These are phyloP conservation scores for Sinhomidia bicolor DNA, from an alignment of 2,888 invertebrate genomes.

Conservation along the genomic window DNA sequence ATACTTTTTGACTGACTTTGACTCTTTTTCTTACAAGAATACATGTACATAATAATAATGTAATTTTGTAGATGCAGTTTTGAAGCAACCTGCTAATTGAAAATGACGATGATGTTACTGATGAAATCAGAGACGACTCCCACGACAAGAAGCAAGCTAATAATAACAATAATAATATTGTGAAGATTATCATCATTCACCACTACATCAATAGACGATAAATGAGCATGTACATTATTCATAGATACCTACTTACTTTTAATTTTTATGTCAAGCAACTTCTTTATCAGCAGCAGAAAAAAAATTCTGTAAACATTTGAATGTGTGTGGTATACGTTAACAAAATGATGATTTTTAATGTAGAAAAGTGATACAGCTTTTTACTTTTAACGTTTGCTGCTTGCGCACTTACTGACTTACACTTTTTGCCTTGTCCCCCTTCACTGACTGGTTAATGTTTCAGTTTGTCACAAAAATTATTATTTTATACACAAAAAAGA, in stretches of 20 bases:
- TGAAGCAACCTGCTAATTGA: constrained; percentile 23
- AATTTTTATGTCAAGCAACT: constrained; percentile 14
- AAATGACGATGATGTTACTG: constrained; percentile 1
- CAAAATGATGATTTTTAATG: constrained; percentile 8
- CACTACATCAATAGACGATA: neutral
- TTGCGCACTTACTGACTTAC: constrained; percentile 29
- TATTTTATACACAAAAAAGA: neutral
- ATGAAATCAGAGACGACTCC: constrained; percentile 54
- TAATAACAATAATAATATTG: neutral
- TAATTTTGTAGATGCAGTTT: neutral
- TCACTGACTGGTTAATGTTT: neutral
- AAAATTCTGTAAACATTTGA: neutral
- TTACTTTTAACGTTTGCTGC: neutral
- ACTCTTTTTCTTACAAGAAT: neutral
- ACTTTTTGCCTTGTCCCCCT: constrained; percentile 57
- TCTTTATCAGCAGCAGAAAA: neutral
- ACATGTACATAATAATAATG: too few relatives aligned
- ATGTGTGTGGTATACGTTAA: neutral
- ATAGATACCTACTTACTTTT: neutral
- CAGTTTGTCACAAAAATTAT: constrained; percentile 28
- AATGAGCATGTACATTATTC: neutral
- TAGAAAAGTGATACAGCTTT: neutral
- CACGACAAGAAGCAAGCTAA: constrained; percentile 14
- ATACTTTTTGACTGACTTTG: neutral
- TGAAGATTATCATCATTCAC: neutral